These are phyloP conservation scores for Scolanthus callimorphus DNA, from an alignment of 92 coral and sea anemone species.

Conservation along the genomic window DNA sequence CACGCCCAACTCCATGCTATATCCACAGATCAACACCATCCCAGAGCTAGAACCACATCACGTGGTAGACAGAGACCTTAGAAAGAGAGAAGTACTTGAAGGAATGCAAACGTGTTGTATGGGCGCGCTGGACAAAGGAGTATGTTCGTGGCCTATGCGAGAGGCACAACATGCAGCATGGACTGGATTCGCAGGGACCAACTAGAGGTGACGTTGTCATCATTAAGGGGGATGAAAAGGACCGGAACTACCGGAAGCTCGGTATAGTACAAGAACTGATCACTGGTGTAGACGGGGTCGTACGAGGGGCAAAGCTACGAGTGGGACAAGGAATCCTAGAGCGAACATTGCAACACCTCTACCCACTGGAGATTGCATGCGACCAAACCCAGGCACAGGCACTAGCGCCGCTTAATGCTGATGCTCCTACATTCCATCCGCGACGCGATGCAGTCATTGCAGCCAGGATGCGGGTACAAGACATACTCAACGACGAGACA, in stretches of 20 bases:
- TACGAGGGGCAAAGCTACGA: slow-evolving; percentile 19
- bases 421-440: slow-evolving; percentile 10
- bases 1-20: slow-evolving; percentile 11
- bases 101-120: slow-evolving; percentile 13
- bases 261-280: slow-evolving; percentile 34
- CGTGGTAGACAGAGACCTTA: slow-evolving; percentile 2
- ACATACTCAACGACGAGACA: background rate
- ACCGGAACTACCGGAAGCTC: slow-evolving; percentile 23
- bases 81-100: background rate
- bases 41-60: slow-evolving; percentile 14
- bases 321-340: slow-evolving; percentile 11
- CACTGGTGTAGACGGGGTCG: slow-evolving; percentile 30
- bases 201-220: slow-evolving; percentile 17
- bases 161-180: slow-evolving; percentile 19
- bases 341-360: slow-evolving; percentile 17
- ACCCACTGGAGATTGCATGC: slow-evolving; percentile 15
- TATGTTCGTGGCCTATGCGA: slow-evolving; percentile 14
- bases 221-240: slow-evolving; percentile 11
- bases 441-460: slow-evolving; percentile 34
- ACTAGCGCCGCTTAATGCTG: slow-evolving; percentile 1
- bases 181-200: background rate
- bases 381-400: background rate
- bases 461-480: slow-evolving; percentile 6
- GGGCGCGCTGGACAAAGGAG: slow-evolving; percentile 19
- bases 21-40: slow-evolving; percentile 4